Evolutionary conservation across 2,797 vertebrate species (phyloP).

Genomic region (Sebastiscus albofasciatus): DNA sequence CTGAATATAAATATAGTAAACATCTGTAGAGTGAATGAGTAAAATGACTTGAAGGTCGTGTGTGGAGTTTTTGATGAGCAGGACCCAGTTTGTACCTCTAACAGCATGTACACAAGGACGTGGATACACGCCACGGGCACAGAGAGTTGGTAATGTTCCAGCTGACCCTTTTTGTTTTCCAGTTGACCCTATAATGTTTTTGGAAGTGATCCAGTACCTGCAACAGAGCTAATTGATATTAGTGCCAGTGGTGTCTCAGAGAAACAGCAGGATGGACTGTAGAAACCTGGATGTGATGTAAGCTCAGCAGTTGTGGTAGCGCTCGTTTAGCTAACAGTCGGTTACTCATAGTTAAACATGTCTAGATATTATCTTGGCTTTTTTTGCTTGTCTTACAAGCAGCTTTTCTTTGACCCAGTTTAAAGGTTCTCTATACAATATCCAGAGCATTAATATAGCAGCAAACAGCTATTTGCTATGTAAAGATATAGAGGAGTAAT

Average conservation of each 20-base stretch:
- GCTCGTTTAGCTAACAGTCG: no score
- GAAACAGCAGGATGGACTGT: neutral
- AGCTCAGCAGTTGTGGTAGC: neutral
- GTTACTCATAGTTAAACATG: no score
- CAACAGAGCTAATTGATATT: neutral
- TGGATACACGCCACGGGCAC: neutral
- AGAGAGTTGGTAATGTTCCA: slow-evolving; percentile 8
- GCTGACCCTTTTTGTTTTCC: slow-evolving; percentile 12
- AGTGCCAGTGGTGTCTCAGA: neutral
- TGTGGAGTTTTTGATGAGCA: neutral
- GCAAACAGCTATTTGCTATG: no score
- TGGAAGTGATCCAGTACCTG: neutral
- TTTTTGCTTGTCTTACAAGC: no score
- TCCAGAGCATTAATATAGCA: no score
- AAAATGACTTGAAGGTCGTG: neutral
- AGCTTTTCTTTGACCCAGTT: neutral
- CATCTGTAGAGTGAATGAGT: neutral
- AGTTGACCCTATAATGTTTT: neutral
- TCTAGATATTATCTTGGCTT: no score
- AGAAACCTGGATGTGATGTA: neutral
- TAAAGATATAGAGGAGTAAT: no score
- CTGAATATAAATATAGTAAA: neutral
- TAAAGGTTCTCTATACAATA: no score
- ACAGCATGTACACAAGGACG: neutral
- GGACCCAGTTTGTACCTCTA: neutral